phyloP scores from a whole-genome alignment of 1,140 invertebrate species.

The Teleopsis dalmanni region DNA sequence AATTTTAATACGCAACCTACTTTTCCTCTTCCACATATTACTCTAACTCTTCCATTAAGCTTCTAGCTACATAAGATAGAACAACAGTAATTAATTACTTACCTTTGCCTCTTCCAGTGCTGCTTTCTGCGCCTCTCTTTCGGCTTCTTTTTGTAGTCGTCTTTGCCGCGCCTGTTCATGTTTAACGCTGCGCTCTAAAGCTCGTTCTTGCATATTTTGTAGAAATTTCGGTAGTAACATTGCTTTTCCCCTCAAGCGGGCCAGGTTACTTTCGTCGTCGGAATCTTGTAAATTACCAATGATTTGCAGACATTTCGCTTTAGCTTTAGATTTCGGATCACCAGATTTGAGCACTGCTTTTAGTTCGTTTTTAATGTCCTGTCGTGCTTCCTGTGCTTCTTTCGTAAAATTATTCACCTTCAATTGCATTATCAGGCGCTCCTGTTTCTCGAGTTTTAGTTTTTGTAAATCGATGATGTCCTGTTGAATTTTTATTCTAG shows the following conservation, averaged over 20 bases:
- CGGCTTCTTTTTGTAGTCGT: conserved; percentile 52
- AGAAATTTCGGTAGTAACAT: conserved; percentile 54
- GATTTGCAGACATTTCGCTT: conserved; percentile 50
- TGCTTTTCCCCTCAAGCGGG: conserved; percentile 47
- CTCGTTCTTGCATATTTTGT: conserved; percentile 56
- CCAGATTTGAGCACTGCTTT: conserved; percentile 51
- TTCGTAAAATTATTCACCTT: conserved; percentile 56
- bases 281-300: conserved; percentile 45
- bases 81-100: neutral
- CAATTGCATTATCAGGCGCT: conserved; percentile 54
- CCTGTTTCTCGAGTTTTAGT: conserved; percentile 55
- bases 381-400: conserved; percentile 49
- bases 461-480: conserved; percentile 56
- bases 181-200: conserved; percentile 52
- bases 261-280: conserved; percentile 33
- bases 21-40: neutral
- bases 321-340: conserved; percentile 50
- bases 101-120: conserved; percentile 46
- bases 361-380: conserved; percentile 51
- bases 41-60: neutral
- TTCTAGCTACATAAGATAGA: too few species aligned
- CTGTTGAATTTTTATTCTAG: conserved; percentile 55
- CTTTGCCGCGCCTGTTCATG: conserved; percentile 54
- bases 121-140: conserved; percentile 50
- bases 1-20: too few species aligned